Base-by-base conservation (phyloP, 2,888 invertebrate genomes). In the Tortricodes alternella region DNA sequence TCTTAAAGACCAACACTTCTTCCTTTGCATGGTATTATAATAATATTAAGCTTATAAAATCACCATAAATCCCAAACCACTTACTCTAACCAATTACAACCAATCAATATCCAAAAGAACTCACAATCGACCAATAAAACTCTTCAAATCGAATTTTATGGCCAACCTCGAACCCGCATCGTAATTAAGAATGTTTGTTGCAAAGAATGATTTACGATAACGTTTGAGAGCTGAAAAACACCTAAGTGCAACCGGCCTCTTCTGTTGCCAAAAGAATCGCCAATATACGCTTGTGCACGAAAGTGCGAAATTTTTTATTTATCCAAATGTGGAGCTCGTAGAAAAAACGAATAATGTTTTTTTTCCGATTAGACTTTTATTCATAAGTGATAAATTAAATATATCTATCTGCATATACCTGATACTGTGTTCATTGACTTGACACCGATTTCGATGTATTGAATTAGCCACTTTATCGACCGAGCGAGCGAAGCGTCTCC, bases 261-360 rank as follows among this genome's bases (percentile, higher is more conserved):
- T 44, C 49, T 44, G 56, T 56, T 82, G 83, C 80, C 80, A 83
- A 83, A 83, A 81, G 80, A 78, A 78, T 70, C 77, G 74, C 76
- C 80, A 65, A 56, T 29, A 81, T 78, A 82, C 75, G 55, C 59
- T 63, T 60, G 53, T 0, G 24, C 3, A 51, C 61, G 67, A 23
- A 80, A 78, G 64, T 68, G 62, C 34, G 58, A 29, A 0, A 11
- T 1, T 29, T 29, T 29, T n/a, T n/a, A n/a, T n/a, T n/a, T n/a
- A n/a, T n/a, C n/a, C n/a, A n/a, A n/a, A n/a, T n/a, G n/a, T n/a
- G n/a, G n/a, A n/a, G n/a, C n/a, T n/a, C n/a, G n/a, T 9, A 11
- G 4, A 29, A 19, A 7, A 39, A 11, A 38, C 2, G 1, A 6
- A n/a, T 35, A 15, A 15, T 3, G 3, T 21, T 21, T 21, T 21